phyloP scores from a whole-genome alignment of 1,140 invertebrate genomes.

The Druon quercuslanigerum region DNA sequence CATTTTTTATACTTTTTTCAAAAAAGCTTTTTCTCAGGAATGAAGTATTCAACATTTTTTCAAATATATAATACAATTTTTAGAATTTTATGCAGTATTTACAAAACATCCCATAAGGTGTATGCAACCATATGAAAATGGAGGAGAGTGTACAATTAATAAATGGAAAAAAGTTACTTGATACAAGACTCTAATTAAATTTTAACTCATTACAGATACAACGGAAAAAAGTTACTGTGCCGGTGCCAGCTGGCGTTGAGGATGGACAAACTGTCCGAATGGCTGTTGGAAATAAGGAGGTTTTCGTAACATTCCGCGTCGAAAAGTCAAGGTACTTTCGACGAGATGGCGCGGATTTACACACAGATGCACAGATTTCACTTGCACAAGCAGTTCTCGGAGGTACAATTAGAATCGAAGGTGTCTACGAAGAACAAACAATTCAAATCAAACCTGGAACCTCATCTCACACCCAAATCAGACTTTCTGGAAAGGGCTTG shows the following conservation, averaged over 20 bases:
- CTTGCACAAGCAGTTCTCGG: slow-evolving; percentile 95
- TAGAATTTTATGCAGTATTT: slow-evolving; percentile 16
- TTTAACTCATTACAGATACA: slow-evolving; percentile 79
- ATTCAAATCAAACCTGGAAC: slow-evolving; percentile 93
- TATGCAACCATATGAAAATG: neutral
- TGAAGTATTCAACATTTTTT: neutral
- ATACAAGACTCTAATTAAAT: neutral
- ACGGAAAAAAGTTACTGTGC: slow-evolving; percentile 91
- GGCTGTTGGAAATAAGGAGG: slow-evolving; percentile 89
- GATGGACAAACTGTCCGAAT: slow-evolving; percentile 97
- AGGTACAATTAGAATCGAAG: slow-evolving; percentile 92
- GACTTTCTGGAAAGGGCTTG: slow-evolving; percentile 93
- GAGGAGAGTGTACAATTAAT: too few relatives aligned
- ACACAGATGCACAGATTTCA: slow-evolving; percentile 91
- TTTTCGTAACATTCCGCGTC: slow-evolving; percentile 96
- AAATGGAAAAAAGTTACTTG: too few relatives aligned
- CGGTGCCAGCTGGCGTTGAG: slow-evolving; percentile 98
- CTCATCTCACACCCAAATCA: slow-evolving; percentile 91
- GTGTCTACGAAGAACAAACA: slow-evolving; percentile 95
- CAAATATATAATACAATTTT: slow-evolving; percentile 30
- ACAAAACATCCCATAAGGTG: neutral
- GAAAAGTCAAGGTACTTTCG: slow-evolving; percentile 93
- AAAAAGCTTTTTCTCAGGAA: too few relatives aligned
- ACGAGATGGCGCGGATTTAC: slow-evolving; percentile 95
- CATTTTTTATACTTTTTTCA: too few relatives aligned